These are phyloP conservation scores for Acridotheres tristis DNA, from an alignment of 2,797 vertebrate species.

Conservation along the genomic window DNA sequence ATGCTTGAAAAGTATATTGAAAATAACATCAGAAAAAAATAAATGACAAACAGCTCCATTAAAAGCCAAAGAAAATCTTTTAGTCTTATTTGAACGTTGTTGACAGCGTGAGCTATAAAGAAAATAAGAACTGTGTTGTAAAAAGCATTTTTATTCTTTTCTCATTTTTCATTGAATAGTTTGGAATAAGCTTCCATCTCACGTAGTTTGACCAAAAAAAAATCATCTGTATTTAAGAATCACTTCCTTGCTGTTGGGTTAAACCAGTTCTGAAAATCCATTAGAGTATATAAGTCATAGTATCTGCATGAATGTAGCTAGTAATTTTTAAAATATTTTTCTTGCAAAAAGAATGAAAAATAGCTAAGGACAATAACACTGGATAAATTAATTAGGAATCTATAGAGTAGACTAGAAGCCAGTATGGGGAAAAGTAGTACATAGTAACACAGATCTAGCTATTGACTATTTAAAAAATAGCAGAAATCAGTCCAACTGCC, in stretches of 20 bases:
- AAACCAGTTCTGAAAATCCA: neutral
- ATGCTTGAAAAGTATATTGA: conserved; percentile 11
- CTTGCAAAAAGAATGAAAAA: neutral
- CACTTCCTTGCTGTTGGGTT: neutral
- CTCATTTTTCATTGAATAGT: conserved; percentile 16
- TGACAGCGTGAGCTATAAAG: conserved; percentile 21
- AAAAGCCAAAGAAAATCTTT: neutral
- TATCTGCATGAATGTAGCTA: neutral
- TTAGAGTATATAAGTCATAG: neutral
- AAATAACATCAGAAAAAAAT: conserved; percentile 14
- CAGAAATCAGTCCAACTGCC: neutral
- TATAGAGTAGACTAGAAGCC: neutral
- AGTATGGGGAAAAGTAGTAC: neutral
- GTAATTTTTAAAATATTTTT: neutral
- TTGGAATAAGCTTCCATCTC: neutral
- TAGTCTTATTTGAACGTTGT: conserved; percentile 23
- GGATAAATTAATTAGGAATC: neutral
- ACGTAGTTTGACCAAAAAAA: neutral
- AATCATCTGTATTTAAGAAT: neutral
- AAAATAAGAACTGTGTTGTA: conserved; percentile 22
- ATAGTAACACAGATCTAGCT: neutral
- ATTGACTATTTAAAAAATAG: neutral
- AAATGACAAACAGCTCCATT: conserved; percentile 33
- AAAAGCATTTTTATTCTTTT: conserved; percentile 17
- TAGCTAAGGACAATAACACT: neutral